Evolutionary conservation across 2,113 vertebrate genomes (phyloP), one percentile per base, ranked within the genome.

Genomic region (Coracopsis vasa): DNA sequence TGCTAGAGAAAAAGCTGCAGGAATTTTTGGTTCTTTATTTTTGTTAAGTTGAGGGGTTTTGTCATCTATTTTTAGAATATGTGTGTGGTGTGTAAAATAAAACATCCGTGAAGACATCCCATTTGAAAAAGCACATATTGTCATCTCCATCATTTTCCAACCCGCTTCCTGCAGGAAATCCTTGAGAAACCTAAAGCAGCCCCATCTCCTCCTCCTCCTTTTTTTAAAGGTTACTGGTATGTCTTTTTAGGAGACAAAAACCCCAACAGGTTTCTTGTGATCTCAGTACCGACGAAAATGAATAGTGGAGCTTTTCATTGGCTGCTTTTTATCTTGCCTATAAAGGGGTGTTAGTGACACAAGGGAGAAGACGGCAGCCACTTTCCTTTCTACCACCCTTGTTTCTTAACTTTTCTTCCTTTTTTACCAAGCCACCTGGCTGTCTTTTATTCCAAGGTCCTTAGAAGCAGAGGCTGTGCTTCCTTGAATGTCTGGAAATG

Each of bases 291-390:
- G 69, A 51, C 0, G 8, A 69, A 91, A 94, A 87, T 79, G 65
- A 79, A 61, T 45, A 80, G 48, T 60, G 71, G 77, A 37, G 48
- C 44, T 85, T 91, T 87, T 72, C 72, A 39, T 31, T 72, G 78
- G 42, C 51, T 87, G 87, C 84, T 88, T 94, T 96, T 96, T 48
- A 75, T 93, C 78, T 91, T 90, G 39, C 50, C 81, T 72, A 3
- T 81, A 41, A 84, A 79, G 39, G 12, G 11, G 9, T 25, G 37
- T 78, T 64, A 62, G 72, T 80, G 44, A 91, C 89, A 94, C 81
- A 71, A 87, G 61, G 47, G 54, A 90, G 73, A 80, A 60, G 77
- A 50, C 1, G 6, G 60, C 0, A 2, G 53, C 87, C 13, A 14
- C 56, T 58, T 91, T 66, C 81, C 2, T 2, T 90, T 80, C 74